Base-by-base conservation (phyloP, 2,797 vertebrate genomes). In the Rhinichthys osculus region DNA sequence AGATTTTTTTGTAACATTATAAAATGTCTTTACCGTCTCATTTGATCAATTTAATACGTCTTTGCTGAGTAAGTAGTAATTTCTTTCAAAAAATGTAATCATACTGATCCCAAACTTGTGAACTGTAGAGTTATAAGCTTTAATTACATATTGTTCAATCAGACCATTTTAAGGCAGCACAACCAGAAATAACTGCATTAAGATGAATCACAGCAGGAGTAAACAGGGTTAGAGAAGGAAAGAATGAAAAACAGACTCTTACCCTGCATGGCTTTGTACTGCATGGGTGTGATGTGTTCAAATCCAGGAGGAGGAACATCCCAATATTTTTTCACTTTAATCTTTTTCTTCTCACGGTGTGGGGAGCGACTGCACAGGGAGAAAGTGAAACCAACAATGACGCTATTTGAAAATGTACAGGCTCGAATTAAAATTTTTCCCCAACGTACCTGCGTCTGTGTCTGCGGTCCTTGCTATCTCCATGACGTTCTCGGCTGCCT, bases 271-370 rank as follows among this genome's bases (percentile, higher is more conserved):
- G 94, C 94, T 93, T 96, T 96, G 91, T 96, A 96, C 93, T 96
- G 96, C 95, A 96, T 95, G 71, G 95, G 95, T 7, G 95, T 96
- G 91, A 96, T 96, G 90, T 96, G 96, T 80, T 96, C 96, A 40
- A 96, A 96, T 23, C 96, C 96, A 0, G 95, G 95, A 0, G 96
- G 95, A 0, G 96, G 96, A 33, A 96, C 95, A 54, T 96, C 96
- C 96, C 96, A 96, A 86, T 96, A 96, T 92, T 97, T 98, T 90
- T 96, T 97, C 54, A 97, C 93, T 95, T 98, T 96, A 93, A 96
- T 97, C 94, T 98, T 98, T 95, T 97, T 98, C 94, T 97, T 97
- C 92, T 97, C 97, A 27, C 97, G 97, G 72, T 97, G 96, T n/a
- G 97, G 97, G 81, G 97, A 97, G n/a, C 96, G 96, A 84, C 97